phyloP scores from a whole-genome alignment of 2,797 vertebrate species.

The Otolemur crassicaudatus region DNA sequence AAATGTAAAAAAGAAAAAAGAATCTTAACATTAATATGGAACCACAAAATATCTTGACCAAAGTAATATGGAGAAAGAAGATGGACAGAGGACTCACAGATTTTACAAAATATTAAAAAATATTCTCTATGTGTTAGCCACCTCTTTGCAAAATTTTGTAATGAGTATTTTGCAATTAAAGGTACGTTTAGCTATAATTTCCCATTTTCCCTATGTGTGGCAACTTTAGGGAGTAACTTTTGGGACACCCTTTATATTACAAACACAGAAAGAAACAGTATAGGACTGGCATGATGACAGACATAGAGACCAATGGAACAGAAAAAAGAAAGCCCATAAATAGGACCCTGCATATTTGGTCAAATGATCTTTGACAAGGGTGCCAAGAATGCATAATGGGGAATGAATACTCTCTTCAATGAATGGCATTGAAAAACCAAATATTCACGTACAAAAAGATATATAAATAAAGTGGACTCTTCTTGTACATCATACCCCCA shows the following conservation, averaged over 20 bases:
- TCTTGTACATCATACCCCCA: background rate
- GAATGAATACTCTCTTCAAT: background rate
- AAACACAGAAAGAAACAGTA: background rate
- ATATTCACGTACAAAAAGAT: background rate
- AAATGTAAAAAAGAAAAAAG: background rate
- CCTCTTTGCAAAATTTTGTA: too few species aligned
- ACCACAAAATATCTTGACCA: background rate
- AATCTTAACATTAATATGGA: background rate
- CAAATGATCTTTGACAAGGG: background rate
- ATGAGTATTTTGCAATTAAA: too few species aligned
- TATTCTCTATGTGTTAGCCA: too few species aligned
- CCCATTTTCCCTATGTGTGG: too few species aligned
- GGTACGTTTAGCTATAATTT: too few species aligned
- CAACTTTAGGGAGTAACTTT: too few species aligned
- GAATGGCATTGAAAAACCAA: background rate
- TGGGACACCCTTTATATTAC: too few species aligned
- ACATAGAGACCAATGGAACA: background rate
- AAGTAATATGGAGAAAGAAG: background rate
- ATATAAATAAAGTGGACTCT: background rate
- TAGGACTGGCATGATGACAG: background rate
- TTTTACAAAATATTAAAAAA: too few species aligned
- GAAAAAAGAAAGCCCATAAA: background rate
- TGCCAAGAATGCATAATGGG: background rate
- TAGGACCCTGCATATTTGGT: background rate
- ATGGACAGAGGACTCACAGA: background rate